Evolutionary conservation across 92 coral and sea anemone species (phyloP).

Genomic region (Epizoanthus fatuus): DNA sequence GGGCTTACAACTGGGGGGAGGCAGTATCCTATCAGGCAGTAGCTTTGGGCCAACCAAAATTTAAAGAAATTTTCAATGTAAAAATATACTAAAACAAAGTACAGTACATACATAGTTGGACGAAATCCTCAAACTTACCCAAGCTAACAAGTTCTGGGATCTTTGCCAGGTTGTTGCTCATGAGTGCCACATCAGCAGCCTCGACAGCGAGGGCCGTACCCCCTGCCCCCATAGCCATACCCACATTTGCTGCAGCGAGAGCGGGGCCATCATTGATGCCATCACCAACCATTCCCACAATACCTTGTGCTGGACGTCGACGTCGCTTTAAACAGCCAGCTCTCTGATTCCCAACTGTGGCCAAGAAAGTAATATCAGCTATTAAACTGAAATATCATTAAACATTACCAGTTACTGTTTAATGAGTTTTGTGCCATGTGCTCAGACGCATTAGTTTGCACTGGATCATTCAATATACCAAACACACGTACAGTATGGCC

Average conservation of each 20-base stretch:
- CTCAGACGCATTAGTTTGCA: too few relatives aligned
- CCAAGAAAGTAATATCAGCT: not conserved
- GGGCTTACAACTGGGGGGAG: too few relatives aligned
- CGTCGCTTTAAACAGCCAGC: constrained; percentile 15
- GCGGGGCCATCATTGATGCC: constrained; percentile 99
- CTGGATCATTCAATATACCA: too few relatives aligned
- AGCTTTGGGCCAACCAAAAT: too few relatives aligned
- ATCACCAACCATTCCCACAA: constrained; percentile 99
- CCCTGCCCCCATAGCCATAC: constrained; percentile 99
- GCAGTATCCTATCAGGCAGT: too few relatives aligned
- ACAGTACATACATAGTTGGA: not conserved
- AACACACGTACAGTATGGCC: too few relatives aligned
- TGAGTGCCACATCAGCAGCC: constrained; percentile 98
- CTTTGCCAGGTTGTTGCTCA: constrained; percentile 96
- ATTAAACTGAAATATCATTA: not conserved
- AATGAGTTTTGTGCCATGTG: too few relatives aligned
- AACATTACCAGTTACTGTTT: not conserved
- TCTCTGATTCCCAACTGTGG: not conserved
- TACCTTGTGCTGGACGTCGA: not conserved
- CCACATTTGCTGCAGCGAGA: constrained; percentile 95
- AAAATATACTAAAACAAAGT: too few relatives aligned
- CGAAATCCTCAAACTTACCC: constrained; percentile 4
- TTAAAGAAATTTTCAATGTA: too few relatives aligned
- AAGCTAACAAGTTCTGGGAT: constrained; percentile 93
- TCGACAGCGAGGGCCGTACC: constrained; percentile 99